These are phyloP conservation scores for Paramormyrops kingsleyae DNA, from an alignment of 2,113 vertebrate genomes.

Conservation along the genomic window DNA sequence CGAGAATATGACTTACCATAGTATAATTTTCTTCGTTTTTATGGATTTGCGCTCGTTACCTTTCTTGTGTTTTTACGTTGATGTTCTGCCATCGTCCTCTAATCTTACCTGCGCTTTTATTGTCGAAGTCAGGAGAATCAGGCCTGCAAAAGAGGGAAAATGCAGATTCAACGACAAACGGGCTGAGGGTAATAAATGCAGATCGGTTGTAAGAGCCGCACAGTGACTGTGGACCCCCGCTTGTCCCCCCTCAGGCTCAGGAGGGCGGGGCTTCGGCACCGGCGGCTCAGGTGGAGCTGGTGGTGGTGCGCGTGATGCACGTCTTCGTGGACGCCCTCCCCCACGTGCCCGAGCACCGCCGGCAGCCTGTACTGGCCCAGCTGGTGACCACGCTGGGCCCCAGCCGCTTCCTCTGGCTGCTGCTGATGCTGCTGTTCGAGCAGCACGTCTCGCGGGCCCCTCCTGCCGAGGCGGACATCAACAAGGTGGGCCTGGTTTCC, in stretches of 20 bases:
- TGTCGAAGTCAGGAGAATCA: not conserved
- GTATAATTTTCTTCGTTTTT: not conserved
- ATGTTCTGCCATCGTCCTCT: not conserved
- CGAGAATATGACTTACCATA: not conserved
- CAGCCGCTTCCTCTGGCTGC: constrained; percentile 81
- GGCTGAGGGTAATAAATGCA: not conserved
- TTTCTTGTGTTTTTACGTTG: not conserved
- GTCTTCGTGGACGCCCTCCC: constrained; percentile 91
- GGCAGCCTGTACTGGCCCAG: constrained; percentile 74
- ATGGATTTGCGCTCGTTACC: not conserved
- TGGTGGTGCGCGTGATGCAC: constrained; percentile 70
- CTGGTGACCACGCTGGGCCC: constrained; percentile 72
- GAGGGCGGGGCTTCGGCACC: constrained; percentile 51
- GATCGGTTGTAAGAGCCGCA: not conserved
- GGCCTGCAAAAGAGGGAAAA: not conserved
- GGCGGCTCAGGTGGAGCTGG: constrained; percentile 52
- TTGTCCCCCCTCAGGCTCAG: constrained; percentile 60
- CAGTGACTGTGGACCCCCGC: not conserved
- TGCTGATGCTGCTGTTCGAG: constrained; percentile 79
- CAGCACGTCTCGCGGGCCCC: constrained; percentile 74
- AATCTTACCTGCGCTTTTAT: not conserved
- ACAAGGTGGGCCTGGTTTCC: constrained; percentile 64
- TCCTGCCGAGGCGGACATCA: constrained; percentile 40
- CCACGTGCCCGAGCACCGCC: constrained; percentile 85
- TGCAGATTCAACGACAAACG: not conserved